Percentiles rank a stretch among this genome's conserved stretches.
Conservation (phyloP, 2,888 invertebrate species). For the Apamea crenata region DNA sequence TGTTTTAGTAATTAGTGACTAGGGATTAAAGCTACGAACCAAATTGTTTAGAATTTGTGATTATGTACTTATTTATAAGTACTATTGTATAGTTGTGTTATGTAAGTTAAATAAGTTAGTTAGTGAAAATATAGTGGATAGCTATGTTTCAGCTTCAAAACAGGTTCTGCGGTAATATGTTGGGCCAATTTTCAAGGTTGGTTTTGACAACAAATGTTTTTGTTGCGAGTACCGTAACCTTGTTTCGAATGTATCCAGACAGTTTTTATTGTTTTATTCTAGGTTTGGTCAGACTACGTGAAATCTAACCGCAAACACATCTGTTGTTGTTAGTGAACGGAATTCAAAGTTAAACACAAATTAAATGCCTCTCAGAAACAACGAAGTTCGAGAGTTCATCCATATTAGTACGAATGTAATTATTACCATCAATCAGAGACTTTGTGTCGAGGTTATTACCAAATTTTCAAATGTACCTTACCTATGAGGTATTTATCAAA, state of each 20-base stretch:
- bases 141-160: conserved; percentile 20
- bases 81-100: conserved; percentile 38
- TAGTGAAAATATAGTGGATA: neutral
- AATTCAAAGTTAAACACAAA: conserved; percentile 26
- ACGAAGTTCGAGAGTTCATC: conserved; percentile 23
- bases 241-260: conserved; percentile 41
- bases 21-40: conserved; percentile 60
- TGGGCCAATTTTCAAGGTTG: conserved; percentile 11
- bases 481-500: neutral
- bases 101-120: conserved; percentile 14
- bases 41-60: conserved; percentile 53
- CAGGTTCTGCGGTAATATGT: neutral
- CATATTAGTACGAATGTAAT: conserved; percentile 22
- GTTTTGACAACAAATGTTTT: conserved; percentile 14
- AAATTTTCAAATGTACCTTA: conserved; percentile 3
- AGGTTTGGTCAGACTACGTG: conserved; percentile 29
- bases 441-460: neutral
- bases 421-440: conserved; percentile 7
- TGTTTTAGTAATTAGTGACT: conserved; percentile 53
- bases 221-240: conserved; percentile 16
- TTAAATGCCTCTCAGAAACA: conserved; percentile 24
- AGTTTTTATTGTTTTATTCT: conserved; percentile 46
- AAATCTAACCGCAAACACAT: conserved; percentile 28
- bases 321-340: conserved; percentile 24
- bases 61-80: conserved; percentile 27